Evolutionary conservation across 2,113 vertebrate species (phyloP).

Genomic region (Pandion haliaetus): DNA sequence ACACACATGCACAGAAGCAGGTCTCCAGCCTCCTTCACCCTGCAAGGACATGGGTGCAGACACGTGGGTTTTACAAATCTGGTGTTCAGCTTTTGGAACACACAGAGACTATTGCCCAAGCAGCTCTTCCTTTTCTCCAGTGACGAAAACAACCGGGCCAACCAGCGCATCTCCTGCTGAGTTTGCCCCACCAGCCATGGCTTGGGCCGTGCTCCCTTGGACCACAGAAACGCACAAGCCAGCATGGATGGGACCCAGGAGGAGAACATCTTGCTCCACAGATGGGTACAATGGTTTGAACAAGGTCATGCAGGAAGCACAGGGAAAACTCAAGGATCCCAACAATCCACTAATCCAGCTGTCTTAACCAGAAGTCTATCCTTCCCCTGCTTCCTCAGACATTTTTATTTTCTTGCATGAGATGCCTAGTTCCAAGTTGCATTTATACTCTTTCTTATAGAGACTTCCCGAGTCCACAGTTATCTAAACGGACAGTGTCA

Average conservation of each 20-base stretch:
- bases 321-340: neutral
- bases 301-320: neutral
- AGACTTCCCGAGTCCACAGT: neutral
- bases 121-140: neutral
- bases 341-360: neutral
- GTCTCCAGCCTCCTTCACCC: neutral
- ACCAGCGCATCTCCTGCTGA: neutral
- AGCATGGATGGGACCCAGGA: neutral
- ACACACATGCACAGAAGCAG: neutral
- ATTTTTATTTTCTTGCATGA: neutral
- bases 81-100: neutral
- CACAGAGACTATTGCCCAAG: neutral
- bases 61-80: neutral
- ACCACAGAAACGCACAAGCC: neutral
- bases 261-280: neutral
- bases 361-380: neutral
- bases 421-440: neutral
- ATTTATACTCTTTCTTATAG: neutral
- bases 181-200: neutral
- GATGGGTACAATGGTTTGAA: neutral
- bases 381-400: neutral
- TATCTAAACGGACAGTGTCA: neutral
- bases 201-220: neutral
- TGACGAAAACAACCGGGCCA: neutral
- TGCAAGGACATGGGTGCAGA: neutral